Conservation (phyloP, 2,888 invertebrate species). For the Siphonodentalium dalli region DNA sequence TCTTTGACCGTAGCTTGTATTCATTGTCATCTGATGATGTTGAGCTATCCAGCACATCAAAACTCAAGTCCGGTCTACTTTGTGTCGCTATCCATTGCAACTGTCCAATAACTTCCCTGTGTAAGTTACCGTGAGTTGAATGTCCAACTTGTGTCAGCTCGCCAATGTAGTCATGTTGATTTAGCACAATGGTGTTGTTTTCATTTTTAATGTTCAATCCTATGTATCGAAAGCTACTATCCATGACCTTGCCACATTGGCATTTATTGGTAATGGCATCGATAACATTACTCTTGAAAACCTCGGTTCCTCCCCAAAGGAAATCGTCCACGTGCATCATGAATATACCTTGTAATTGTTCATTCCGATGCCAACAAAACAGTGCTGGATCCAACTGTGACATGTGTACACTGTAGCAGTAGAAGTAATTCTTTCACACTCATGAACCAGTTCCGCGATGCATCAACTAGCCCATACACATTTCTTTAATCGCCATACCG, state of each 20-base stretch:
- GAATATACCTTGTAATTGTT: conserved; percentile 18
- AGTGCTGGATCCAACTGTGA: conserved; percentile 27
- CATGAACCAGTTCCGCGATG: conserved; percentile 21
- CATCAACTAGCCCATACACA: conserved; percentile 27
- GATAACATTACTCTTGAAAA: conserved; percentile 20
- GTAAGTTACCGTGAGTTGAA: background rate
- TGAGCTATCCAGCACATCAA: conserved; percentile 21
- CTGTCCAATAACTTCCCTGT: conserved; percentile 16
- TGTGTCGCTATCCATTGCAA: conserved; percentile 21
- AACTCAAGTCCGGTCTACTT: conserved; percentile 24
- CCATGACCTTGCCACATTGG: conserved; percentile 15
- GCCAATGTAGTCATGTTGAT: conserved; percentile 14
- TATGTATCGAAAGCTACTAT: conserved; percentile 23
- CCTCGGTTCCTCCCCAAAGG: conserved; percentile 19
- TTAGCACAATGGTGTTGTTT: conserved; percentile 9
- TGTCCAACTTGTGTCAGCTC: conserved; percentile 1
- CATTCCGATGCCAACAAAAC: conserved; percentile 21
- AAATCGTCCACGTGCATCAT: conserved; percentile 30
- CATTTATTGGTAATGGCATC: conserved; percentile 12
- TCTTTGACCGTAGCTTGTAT: conserved; percentile 4
- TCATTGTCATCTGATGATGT: conserved; percentile 1
- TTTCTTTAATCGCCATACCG: conserved; percentile 16
- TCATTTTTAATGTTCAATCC: conserved; percentile 21
- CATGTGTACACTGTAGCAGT: conserved; percentile 8
- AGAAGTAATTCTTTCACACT: conserved; percentile 23